These are phyloP conservation scores for Gallirallus australis DNA, from an alignment of 2,797 vertebrate genomes.

Conservation along the genomic window DNA sequence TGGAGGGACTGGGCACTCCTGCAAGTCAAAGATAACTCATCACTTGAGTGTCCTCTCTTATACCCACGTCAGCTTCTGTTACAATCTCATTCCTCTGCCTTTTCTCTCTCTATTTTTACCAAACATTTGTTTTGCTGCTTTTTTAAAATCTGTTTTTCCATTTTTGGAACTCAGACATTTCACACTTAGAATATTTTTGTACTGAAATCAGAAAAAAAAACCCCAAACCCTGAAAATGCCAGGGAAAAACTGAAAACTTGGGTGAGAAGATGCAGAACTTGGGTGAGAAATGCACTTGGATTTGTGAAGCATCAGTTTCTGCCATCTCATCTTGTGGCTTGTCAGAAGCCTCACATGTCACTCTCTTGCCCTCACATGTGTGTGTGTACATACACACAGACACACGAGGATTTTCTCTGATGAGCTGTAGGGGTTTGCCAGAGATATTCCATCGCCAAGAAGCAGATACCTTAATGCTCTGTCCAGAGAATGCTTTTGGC, in stretches of 20 bases:
- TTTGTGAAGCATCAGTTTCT: background rate
- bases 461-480: constrained; percentile 49
- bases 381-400: background rate
- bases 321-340: background rate
- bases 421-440: background rate
- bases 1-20: accelerated
- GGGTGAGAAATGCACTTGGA: background rate
- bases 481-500: constrained; percentile 41
- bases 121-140: background rate
- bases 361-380: background rate
- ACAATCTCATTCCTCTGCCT: background rate
- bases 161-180: background rate
- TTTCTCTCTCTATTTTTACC: background rate
- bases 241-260: background rate
- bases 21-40: background rate
- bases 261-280: background rate
- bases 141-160: background rate
- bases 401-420: background rate
- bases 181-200: background rate
- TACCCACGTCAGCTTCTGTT: background rate
- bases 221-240: background rate
- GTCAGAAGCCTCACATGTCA: background rate
- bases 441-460: constrained; percentile 43
- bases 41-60: background rate
- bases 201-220: background rate